Evolutionary conservation across 2,797 vertebrate genomes (phyloP).

Genomic region (Manis pentadactyla): DNA sequence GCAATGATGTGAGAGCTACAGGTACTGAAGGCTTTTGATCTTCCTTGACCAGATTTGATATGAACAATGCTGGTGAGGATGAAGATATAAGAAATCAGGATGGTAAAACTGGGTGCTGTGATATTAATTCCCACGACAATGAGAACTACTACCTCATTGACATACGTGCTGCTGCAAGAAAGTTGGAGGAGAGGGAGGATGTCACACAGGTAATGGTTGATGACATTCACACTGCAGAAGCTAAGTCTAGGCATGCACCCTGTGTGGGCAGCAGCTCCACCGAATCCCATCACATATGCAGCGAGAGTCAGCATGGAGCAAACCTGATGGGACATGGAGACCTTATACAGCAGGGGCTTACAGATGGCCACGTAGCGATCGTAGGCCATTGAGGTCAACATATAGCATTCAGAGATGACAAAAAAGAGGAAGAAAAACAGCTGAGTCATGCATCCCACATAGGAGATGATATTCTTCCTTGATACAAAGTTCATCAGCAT

Average conservation of each 20-base stretch:
- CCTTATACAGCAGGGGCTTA: conserved; percentile 38
- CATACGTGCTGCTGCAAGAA: conserved; percentile 63
- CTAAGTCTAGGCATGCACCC: conserved; percentile 62
- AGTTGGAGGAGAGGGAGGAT: conserved; percentile 68
- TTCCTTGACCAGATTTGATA: conserved; percentile 60
- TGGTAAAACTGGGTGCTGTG: conserved; percentile 52
- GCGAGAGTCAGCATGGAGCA: not conserved
- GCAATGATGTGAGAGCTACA: conserved; percentile 59
- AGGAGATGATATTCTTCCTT: conserved; percentile 51
- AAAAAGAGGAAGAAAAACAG: conserved; percentile 71
- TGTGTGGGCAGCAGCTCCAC: conserved; percentile 56
- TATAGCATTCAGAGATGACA: conserved; percentile 71
- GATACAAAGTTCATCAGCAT: conserved; percentile 67
- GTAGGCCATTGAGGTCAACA: conserved; percentile 66
- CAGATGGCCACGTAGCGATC: conserved; percentile 66
- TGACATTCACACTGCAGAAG: conserved; percentile 55
- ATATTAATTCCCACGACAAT: conserved; percentile 63
- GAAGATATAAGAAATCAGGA: conserved; percentile 44
- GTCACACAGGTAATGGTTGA: conserved; percentile 74
- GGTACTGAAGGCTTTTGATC: conserved; percentile 54
- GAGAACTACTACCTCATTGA: conserved; percentile 50
- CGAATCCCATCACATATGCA: conserved; percentile 37
- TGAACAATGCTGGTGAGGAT: conserved; percentile 44
- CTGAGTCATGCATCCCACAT: conserved; percentile 44
- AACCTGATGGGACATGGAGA: conserved; percentile 30